Evolutionary conservation across 2,797 vertebrate genomes (phyloP).

Genomic region (Agapornis canus): DNA sequence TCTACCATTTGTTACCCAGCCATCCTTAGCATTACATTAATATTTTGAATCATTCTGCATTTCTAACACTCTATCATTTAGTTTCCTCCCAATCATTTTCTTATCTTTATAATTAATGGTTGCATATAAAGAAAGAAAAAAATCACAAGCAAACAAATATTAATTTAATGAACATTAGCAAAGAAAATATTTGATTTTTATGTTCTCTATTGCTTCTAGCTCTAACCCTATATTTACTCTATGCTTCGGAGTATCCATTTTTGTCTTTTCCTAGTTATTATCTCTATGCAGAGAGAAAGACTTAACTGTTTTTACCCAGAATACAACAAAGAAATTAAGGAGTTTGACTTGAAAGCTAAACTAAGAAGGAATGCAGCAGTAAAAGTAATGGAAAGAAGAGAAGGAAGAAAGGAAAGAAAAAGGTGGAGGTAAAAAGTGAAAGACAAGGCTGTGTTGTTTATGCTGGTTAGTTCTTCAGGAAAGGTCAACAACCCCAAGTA

Average conservation of each 20-base stretch:
- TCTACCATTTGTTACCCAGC: constrained; percentile 83
- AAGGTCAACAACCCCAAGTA: neutral
- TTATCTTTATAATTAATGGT: constrained; percentile 58
- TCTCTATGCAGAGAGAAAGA: neutral
- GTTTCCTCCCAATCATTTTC: constrained; percentile 53
- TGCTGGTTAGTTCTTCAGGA: neutral
- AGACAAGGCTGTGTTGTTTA: neutral
- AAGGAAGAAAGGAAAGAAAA: neutral
- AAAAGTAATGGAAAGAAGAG: neutral
- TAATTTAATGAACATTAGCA: neutral
- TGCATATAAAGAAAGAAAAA: neutral
- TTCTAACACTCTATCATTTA: constrained; percentile 77
- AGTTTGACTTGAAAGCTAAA: neutral
- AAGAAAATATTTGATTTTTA: neutral
- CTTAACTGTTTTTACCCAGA: neutral
- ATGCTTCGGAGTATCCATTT: neutral
- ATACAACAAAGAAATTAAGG: neutral
- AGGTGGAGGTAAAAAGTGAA: neutral
- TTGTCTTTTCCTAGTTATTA: neutral
- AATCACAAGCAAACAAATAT: neutral
- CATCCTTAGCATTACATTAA: constrained; percentile 84
- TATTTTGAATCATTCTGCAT: constrained; percentile 82
- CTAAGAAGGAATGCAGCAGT: neutral
- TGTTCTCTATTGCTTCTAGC: neutral
- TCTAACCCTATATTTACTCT: constrained; percentile 24